phyloP scores from a whole-genome alignment of 2,113 vertebrate species.

The Vulpes ferrilata region DNA sequence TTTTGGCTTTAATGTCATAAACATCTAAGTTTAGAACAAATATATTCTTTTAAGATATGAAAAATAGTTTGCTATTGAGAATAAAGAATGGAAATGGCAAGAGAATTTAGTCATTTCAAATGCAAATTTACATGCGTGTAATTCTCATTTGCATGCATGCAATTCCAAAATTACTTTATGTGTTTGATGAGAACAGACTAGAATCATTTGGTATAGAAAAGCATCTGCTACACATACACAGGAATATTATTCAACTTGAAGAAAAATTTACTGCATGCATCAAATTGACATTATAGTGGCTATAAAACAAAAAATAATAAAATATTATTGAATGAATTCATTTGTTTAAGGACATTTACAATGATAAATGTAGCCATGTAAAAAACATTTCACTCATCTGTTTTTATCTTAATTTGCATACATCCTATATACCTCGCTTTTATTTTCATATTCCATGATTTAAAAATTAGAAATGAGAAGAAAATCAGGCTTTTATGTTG shows the following conservation, averaged over 20 bases:
- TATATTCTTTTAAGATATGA: conserved; percentile 17
- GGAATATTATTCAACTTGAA: conserved; percentile 71
- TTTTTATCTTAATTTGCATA: conserved; percentile 53
- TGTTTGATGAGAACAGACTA: conserved; percentile 59
- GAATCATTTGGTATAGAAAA: conserved; percentile 69
- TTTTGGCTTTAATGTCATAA: conserved; percentile 35
- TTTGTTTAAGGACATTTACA: conserved; percentile 42
- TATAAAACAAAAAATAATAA: conserved; percentile 70
- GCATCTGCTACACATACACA: conserved; percentile 63
- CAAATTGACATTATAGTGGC: conserved; percentile 58
- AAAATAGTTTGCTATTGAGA: conserved; percentile 8
- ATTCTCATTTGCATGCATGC: conserved; percentile 62
- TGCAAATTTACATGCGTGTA: conserved; percentile 64
- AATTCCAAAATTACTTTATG: conserved; percentile 62
- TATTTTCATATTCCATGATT: neutral
- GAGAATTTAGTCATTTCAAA: conserved; percentile 60
- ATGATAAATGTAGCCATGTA: conserved; percentile 16
- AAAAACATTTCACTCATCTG: conserved; percentile 24
- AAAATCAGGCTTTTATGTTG: neutral
- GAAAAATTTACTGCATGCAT: conserved; percentile 69
- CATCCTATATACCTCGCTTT: neutral
- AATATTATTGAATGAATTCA: conserved; percentile 8
- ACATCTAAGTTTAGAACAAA: conserved; percentile 15
- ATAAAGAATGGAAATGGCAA: conserved; percentile 46
- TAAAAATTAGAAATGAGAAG: neutral